Base-by-base conservation (phyloP, 2,113 vertebrate genomes). In the Sapayoa aenigma region DNA sequence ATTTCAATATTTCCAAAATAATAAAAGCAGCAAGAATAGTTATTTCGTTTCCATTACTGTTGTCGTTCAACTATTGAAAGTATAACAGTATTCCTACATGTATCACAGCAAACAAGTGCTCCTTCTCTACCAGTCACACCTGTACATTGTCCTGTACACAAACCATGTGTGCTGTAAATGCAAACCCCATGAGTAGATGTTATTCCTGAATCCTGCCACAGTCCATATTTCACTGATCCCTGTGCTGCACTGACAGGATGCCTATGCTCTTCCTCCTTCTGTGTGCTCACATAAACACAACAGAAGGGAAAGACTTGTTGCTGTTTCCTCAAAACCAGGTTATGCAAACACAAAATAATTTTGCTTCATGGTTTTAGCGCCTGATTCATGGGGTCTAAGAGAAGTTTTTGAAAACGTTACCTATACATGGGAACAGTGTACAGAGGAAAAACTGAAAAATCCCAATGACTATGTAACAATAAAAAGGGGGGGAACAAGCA, bases 241-340 rank as follows among this genome's bases (percentile, higher is more conserved):
- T 19, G 1, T 1, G 33, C 47, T 68, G 65, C 59, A 13, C 35
- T 37, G 56, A 53, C 41, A 33, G 0, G 4, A 28, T 33, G 39
- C 14, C 6, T 41, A 20, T 5, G 25, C 31, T 75, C 31, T 42
- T 41, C 41, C 30, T 28, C 44, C 22, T 75, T 12, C 18, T 14
- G 7, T 3, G 5, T 1, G 2, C 8, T 8, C 47, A n/a, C 0
- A 3, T 6, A 25, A 65, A 65, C 37, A 18, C 35, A 60, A 33
- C 7, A 27, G 33, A 58, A 60, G 16, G 4, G 6, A 68, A 68
- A 50, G 10, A 18, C 6, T 20, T 16, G 16, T 15, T 63, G 42
- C 49, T 27, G 17, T 33, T 69, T 62, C 41, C 47, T 46, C 39
- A 55, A 53, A 55, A 53, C 35, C 3, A 1, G 5, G 14, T 44